Evolutionary conservation across 2,888 invertebrate genomes (phyloP), one percentile per base, ranked within the genome.

Genomic region (Sphaeridia pumilis): DNA sequence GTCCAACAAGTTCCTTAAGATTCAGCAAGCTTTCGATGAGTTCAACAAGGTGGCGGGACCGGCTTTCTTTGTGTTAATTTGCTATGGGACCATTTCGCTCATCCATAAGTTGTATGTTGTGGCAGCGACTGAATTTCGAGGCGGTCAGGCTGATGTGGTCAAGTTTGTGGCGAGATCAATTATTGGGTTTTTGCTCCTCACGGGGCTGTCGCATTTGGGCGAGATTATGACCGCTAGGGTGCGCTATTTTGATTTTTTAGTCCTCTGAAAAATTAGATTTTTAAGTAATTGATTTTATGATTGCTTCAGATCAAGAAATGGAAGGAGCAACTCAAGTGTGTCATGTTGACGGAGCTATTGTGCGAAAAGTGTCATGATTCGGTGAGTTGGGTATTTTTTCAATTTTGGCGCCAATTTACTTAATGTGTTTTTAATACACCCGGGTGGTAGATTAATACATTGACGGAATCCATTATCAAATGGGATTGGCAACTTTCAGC

Each of bases 251-350:
- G 10, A 14, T 31, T 31, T 31, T 14, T 31, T 7, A 31, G 14
- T 31, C 31, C 31, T 10, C 14, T 14, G 31, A 31, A 31, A 31
- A 7, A 31, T 31, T 31, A 10, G 7, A 7, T 10, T 31, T 31
- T 31, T 34, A 38, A 22, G 17, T 42, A 24, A n/a, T 26, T 3
- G 21, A 21, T 27, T 21, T 26, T 25, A 5, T 46, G 28, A 14
- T 2, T 25, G 34, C n/a, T 28, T 14, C 35, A 51, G 51, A 51
- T 51, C 34, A 45, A 31, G 20, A 36, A 51, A 36, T 51, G 45
- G 51, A 51, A 51, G 20, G 51, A 51, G 26, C 51, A 46, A 36
- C 26, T 51, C n/a, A 51, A 46, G 24, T 51, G 45, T 17, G 24
- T 51, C 7, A 45, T 45, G 46, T 22, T 51, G n/a, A 35, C 44